Percentiles rank a stretch among this genome's conserved stretches.
Evolutionary conservation across 2,797 vertebrate species (phyloP).

Genomic region (Acipenser transmontanus): DNA sequence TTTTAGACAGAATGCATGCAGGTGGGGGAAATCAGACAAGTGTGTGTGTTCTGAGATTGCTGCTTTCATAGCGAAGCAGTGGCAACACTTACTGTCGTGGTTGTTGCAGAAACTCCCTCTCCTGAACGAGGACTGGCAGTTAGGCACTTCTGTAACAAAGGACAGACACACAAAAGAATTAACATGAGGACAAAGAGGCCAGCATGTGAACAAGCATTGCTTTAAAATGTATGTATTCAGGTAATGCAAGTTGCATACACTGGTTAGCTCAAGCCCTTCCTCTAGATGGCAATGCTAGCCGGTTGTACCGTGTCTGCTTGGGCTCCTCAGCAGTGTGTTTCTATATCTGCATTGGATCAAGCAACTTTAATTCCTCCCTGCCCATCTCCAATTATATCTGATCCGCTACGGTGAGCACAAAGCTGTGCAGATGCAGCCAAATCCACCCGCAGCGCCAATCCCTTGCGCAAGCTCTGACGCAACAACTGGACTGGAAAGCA

Average conservation of each 20-base stretch:
- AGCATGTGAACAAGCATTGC: too few species aligned
- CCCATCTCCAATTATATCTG: conserved; percentile 1
- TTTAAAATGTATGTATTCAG: too few species aligned
- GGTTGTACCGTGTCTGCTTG: too few species aligned
- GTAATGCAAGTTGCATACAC: too few species aligned
- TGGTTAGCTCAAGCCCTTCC: too few species aligned
- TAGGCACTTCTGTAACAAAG: conserved; percentile 87
- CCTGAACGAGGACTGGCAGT: conserved; percentile 87
- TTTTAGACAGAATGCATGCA: too few species aligned
- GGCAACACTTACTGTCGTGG: conserved; percentile 72
- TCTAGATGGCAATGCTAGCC: too few species aligned
- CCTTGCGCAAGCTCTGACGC: conserved; percentile 13
- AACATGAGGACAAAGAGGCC: too few species aligned
- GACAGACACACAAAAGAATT: neutral
- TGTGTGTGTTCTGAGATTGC: too few species aligned
- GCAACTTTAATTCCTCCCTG: conserved; percentile 10
- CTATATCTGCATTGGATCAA: conserved; percentile 17
- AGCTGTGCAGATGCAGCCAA: neutral
- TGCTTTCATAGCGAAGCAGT: too few species aligned
- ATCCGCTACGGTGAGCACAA: neutral
- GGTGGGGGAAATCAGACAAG: too few species aligned
- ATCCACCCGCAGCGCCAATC: neutral
- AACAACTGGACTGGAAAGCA: conserved; percentile 22
- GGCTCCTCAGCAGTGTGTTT: neutral
- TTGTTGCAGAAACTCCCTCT: conserved; percentile 76